Evolutionary conservation across 2,888 invertebrate genomes (phyloP), one percentile per base, ranked within the genome.

Genomic region (Anthrax anthrax): DNA sequence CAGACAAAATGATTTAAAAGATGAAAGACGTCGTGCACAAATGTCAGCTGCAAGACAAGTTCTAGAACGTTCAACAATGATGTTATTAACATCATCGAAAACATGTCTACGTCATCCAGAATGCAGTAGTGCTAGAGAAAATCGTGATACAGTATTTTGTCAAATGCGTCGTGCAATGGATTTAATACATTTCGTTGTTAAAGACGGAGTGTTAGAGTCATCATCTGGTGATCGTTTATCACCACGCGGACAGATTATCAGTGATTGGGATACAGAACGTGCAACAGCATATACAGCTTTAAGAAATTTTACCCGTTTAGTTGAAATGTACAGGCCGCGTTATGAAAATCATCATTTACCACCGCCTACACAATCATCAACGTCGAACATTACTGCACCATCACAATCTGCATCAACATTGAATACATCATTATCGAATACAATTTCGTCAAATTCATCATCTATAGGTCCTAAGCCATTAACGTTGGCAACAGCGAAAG

Each of bases 161-260:
- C 94, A 95, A 70, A 97, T 97, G 87, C 75, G 95, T 51, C 78
- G 92, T 52, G 94, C 97, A 19, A 88, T 97, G 82, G 95, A 97
- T 71, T 77, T 96, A 54, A 91, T 98, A 57, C 95, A 96, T 70
- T 91, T 89, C 68, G 94, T 97, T 50, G 91, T 96, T 41, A 89
- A 94, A 60, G 96, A 97, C 68, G 95, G 95, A n/a, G 84, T 94
- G 38, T 71, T 85, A 63, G 76, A 82, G 51, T 77, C 78, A 18
- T 72, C 77, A 29, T 39, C 51, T 16, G 38, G 29, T 12, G 52
- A 52, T 39, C 44, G 54, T 29, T 50, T 51, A 44, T 55, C 56
- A 12, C 51, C 56, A 39, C 53, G 55, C 41, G 51, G 53, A 19
- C 54, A 55, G 44, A 70, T 75, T 58, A 77, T 77, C 54, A 50